Evolutionary conservation across 2,113 vertebrate genomes (phyloP).

Genomic region (Scophthalmus maximus): DNA sequence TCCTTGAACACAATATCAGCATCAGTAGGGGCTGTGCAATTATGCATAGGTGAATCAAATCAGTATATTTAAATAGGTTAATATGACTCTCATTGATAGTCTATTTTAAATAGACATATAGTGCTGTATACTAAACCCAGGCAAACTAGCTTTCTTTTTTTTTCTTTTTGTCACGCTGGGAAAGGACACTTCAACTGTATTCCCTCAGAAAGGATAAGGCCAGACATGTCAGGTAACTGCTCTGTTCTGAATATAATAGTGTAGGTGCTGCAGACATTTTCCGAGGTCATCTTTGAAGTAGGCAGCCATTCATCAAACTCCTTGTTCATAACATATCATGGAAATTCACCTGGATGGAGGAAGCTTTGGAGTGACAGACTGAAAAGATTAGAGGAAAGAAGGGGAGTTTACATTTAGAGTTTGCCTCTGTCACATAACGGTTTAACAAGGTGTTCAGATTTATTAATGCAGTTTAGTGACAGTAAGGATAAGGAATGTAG

Average conservation of each 20-base stretch:
- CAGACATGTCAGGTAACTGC: constrained; percentile 34
- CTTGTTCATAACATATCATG: constrained; percentile 39
- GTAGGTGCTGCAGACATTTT: constrained; percentile 34
- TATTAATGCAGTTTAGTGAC: background rate
- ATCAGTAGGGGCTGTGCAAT: background rate
- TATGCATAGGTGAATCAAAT: background rate
- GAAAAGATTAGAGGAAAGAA: background rate
- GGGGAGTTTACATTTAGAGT: background rate
- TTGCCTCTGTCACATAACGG: constrained; percentile 10
- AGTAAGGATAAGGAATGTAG: background rate
- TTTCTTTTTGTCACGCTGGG: background rate
- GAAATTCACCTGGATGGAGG: constrained; percentile 38
- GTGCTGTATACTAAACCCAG: background rate
- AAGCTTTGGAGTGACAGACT: background rate
- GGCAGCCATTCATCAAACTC: constrained; percentile 65
- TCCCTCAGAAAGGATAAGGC: constrained; percentile 23
- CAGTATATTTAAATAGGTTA: background rate
- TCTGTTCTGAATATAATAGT: constrained; percentile 44
- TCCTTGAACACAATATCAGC: background rate
- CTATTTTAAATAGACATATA: background rate
- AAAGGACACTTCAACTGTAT: constrained; percentile 1
- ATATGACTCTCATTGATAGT: background rate
- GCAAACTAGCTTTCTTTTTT: background rate
- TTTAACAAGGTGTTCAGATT: constrained; percentile 7
- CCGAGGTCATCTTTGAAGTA: constrained; percentile 40